Evolutionary conservation across 2,113 vertebrate species (phyloP), one percentile per base, ranked within the genome.

Genomic region (Zosterops lateralis): DNA sequence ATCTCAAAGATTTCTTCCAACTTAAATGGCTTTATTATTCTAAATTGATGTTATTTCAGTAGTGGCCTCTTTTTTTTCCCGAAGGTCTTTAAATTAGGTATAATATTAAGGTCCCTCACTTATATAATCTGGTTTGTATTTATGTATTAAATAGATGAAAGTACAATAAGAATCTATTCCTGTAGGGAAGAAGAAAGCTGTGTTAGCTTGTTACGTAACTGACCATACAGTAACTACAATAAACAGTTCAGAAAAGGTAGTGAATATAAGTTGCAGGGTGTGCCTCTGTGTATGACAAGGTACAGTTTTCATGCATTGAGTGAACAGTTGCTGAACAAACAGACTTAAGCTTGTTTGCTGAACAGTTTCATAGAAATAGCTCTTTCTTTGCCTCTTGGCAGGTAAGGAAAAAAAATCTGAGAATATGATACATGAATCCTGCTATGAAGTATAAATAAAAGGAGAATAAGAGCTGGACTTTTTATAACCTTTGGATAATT

Each of bases 401-500:
- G 68, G 53, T 84, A 84, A 84, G 47, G 54, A 82, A 91, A 76
- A 84, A 88, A 93, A 93, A 72, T 47, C 67, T 57, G 51, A 75
- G 68, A 64, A 64, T 19, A 36, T 22, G 44, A 56, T 34, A n/a
- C 21, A 61, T 48, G 53, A 90, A 71, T 91, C 45, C 16, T 4
- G 1, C 65, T 84, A 54, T 26, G 45, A 84, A 75, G 13, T 45
- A 57, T 57, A 65, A 87, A 85, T 72, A 61, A 82, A 74, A 45
- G 16, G 29, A 67, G 58, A 87, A 67, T 61, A 74, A 40, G 42
- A 83, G 32, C 18, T 84, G 28, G 53, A 73, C 82, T 92, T 84
- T 22, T 92, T 73, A 38, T 87, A 93, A 83, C 67, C 56, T 89
- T 89, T 93, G 51, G 62, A 83, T 96, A 94, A 94, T 94, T 89